These are phyloP conservation scores for Cochlearius cochlearius DNA, from an alignment of 2,113 vertebrate species.

Conservation along the genomic window DNA sequence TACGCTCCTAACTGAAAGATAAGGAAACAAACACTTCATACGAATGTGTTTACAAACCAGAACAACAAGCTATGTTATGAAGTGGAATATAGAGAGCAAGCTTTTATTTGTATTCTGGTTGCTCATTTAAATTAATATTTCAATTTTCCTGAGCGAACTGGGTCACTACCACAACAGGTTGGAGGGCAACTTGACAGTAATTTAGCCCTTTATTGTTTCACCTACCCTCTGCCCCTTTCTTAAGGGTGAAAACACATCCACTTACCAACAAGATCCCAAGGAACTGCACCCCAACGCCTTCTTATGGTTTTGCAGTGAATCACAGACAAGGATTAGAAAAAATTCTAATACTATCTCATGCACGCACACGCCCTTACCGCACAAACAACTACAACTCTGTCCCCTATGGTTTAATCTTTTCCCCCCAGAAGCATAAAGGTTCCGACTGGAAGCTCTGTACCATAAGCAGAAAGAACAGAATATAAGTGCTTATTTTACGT, in stretches of 20 bases:
- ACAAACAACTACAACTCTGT: not conserved
- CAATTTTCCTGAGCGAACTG: not conserved
- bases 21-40: rapidly evolving
- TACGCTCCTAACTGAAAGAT: too few relatives aligned
- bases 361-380: not conserved
- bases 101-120: not conserved
- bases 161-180: not conserved
- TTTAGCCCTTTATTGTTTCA: not conserved
- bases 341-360: rapidly evolving
- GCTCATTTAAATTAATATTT: not conserved
- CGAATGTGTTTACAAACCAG: not conserved
- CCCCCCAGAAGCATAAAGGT: not conserved
- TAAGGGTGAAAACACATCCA: not conserved
- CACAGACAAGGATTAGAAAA: not conserved
- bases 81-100: not conserved
- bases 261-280: not conserved
- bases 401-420: not conserved
- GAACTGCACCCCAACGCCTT: not conserved
- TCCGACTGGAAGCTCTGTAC: not conserved
- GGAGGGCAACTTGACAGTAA: rapidly evolving
- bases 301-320: not conserved
- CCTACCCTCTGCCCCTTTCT: not conserved
- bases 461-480: not conserved
- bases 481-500: not conserved
- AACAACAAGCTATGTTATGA: not conserved